A percentile compares a stretch with the other conserved stretches of the same genome.
Conservation (phyloP, 2,888 invertebrate species). For the Diarsia rubi region DNA sequence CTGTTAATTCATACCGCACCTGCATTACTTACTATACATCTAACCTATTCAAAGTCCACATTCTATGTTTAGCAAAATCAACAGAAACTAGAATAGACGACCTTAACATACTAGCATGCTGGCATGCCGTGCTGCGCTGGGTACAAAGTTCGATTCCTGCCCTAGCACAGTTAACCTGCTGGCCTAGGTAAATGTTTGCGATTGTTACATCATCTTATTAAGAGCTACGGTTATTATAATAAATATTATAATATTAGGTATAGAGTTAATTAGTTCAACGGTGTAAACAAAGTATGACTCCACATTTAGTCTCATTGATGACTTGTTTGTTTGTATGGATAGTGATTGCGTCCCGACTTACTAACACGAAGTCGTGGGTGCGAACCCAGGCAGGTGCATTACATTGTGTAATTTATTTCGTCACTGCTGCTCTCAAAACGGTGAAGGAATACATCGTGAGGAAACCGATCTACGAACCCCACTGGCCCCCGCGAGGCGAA, state of each 20-base stretch:
- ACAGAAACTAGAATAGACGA: slow-evolving; percentile 20
- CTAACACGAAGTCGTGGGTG: too few relatives aligned
- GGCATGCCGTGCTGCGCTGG: slow-evolving; percentile 23
- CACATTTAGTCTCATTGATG: neutral
- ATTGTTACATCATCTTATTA: slow-evolving; percentile 54
- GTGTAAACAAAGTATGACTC: neutral
- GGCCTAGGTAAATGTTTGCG: slow-evolving; percentile 17
- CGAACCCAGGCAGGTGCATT: too few relatives aligned
- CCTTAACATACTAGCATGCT: slow-evolving; percentile 37
- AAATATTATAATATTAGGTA: slow-evolving; percentile 10
- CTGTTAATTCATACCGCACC: neutral
- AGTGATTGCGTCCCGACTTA: too few relatives aligned
- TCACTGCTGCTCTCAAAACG: too few relatives aligned
- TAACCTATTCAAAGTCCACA: slow-evolving; percentile 26
- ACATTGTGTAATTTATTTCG: too few relatives aligned
- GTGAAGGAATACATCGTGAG: too few relatives aligned
- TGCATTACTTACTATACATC: neutral
- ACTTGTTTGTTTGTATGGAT: neutral
- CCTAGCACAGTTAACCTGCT: slow-evolving; percentile 23
- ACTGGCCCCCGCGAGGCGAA: too few relatives aligned
- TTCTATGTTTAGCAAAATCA: neutral
- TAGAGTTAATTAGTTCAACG: slow-evolving; percentile 1
- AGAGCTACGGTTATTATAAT: slow-evolving; percentile 1
- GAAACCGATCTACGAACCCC: too few relatives aligned
- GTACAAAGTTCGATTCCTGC: slow-evolving; percentile 59